phyloP scores from a whole-genome alignment of 2,888 invertebrate species.

The Xanthorhoe designata region DNA sequence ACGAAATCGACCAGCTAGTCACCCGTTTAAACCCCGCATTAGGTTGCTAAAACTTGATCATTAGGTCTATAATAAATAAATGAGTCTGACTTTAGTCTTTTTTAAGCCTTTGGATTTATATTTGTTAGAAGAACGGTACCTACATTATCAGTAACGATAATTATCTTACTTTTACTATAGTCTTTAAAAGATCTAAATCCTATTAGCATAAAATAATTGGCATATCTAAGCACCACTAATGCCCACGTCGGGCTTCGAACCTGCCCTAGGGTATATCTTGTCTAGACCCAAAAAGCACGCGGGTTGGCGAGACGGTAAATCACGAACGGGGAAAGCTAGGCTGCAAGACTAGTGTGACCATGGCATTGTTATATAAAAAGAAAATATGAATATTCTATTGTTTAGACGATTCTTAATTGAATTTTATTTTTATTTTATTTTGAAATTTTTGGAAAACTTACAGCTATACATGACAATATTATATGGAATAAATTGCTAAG shows the following conservation, averaged over 20 bases:
- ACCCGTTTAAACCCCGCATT: no score
- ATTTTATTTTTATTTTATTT: no score
- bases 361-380: conserved; percentile 14
- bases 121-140: no score
- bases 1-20: no score
- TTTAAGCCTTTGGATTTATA: no score
- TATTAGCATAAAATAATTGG: conserved; percentile 2
- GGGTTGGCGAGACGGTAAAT: conserved; percentile 71
- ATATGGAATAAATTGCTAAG: no score
- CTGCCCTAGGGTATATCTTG: conserved; percentile 14
- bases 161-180: neutral
- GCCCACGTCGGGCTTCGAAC: conserved; percentile 18
- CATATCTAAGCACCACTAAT: conserved; percentile 10
- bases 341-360: conserved; percentile 55
- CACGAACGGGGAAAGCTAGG: conserved; percentile 68
- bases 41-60: no score
- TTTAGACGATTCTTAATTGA: no score
- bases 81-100: no score
- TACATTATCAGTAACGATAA: neutral
- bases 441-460: no score
- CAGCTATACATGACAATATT: no score
- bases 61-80: no score
- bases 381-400: neutral
- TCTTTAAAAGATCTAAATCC: neutral
- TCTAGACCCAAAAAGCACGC: conserved; percentile 42